Evolutionary conservation across 2,113 vertebrate genomes (phyloP), one percentile per base, ranked within the genome.

Genomic region (Ammodytes marinus): DNA sequence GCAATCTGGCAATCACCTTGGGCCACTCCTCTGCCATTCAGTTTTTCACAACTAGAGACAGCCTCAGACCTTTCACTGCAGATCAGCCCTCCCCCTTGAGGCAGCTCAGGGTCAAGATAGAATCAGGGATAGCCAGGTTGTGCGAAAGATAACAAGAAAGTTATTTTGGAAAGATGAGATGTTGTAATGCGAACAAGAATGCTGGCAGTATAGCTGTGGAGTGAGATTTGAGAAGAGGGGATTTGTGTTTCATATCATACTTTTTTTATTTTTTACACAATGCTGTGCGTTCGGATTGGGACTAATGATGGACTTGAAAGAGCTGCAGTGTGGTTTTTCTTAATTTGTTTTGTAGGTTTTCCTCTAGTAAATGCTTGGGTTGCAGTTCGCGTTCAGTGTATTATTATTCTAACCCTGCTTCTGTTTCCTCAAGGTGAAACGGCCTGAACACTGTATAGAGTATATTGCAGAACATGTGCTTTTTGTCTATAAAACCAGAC

Each of bases 341-440:
- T 43, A 42, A 37, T n/a, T 58, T 59, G 55, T 64, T 37, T 60
- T 72, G n/a, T 14, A 10, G 50, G 35, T 67, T 75, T 45, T 60
- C 17, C 11, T 61, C 9, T 47, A 76, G 53, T 1, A 67, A 83
- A 70, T 45, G 19, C 14, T 81, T 73, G 69, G 64, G 14, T 35
- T 88, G 72, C 87, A 53, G 27, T 50, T 81, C 68, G 77, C 73
- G 76, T 80, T 68, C 42, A 9, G 1, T 37, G 43, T 60, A 35
- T 83, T 88, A 77, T 63, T 88, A 77, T 87, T 88, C 80, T 42
- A n/a, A 79, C 75, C 53, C n/a, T 42, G 59, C 69, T 47, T 69
- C 59, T 71, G 61, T 68, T 83, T 71, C 63, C 61, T 86, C 68
- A 90, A 90, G 85, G 81, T 89, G 79, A 90, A 27, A 59, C 42